Conservation (phyloP, 2,797 vertebrate species). For the Dryobates pubescens region DNA sequence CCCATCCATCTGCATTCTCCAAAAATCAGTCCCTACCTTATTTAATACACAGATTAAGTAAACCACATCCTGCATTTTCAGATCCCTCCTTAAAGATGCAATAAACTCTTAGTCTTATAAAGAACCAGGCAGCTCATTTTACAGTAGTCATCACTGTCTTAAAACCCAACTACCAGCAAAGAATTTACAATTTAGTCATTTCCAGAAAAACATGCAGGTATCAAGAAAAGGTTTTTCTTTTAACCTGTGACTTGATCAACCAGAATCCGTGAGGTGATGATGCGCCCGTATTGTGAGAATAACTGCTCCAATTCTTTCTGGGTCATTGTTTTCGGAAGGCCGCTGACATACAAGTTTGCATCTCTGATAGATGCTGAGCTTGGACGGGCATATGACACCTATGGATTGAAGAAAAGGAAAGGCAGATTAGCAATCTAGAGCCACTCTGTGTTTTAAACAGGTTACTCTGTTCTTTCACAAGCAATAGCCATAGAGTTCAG, state of each 20-base stretch:
- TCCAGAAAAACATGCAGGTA: background rate
- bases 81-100: background rate
- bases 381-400: conserved; percentile 99
- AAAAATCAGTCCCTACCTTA: background rate
- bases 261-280: conserved; percentile 99
- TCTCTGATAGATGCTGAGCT: conserved; percentile 99
- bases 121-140: background rate
- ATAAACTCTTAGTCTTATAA: background rate
- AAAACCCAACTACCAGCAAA: background rate
- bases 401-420: background rate
- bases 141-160: rapidly evolving
- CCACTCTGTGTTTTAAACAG: background rate
- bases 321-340: conserved; percentile 99
- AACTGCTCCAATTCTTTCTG: conserved; percentile 99
- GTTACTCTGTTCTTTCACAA: background rate
- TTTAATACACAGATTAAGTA: background rate
- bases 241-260: conserved; percentile 99
- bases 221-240: conserved; percentile 28
- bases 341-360: conserved; percentile 99
- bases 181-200: background rate
- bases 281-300: conserved; percentile 99
- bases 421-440: background rate
- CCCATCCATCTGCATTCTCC: background rate
- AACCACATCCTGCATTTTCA: background rate
- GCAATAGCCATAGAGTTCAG: background rate